Base-by-base conservation (phyloP, 2,888 invertebrate genomes). In the Piscicola geometra region DNA sequence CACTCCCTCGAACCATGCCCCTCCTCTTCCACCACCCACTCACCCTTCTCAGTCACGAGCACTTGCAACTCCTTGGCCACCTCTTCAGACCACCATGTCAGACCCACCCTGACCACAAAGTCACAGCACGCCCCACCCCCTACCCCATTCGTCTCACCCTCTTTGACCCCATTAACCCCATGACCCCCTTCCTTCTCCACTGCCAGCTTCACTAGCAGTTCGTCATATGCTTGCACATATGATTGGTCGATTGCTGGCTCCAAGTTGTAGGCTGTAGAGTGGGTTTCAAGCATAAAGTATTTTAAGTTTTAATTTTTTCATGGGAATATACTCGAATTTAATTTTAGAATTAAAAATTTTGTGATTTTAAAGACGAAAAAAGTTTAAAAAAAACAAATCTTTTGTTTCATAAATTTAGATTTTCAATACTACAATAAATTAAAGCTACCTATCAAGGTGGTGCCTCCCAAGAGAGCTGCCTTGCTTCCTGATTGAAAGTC, bases 401-500 rank as follows among this genome's bases (percentile, higher is more conserved):
- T n/a, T n/a, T n/a, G n/a, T n/a, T n/a, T n/a, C n/a, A n/a, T n/a
- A n/a, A n/a, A n/a, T n/a, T n/a, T n/a, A n/a, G n/a, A n/a, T n/a
- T n/a, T n/a, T n/a, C n/a, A n/a, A n/a, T n/a, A n/a, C n/a, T n/a
- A n/a, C n/a, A 25, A n/a, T 25, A 25, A 56, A 56, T 32, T 35
- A 21, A 3, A 33, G 35, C 64, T 60, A 73, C 73, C 73, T 60
- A 73, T 64, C 1, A 73, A 32, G 36, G 73, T 73, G 25, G 73
- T 73, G n/a, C 73, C 73, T n/a, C 73, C 73, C 32, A 33, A 36
- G 1, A 73, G 12, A n/a, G 73, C 73, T 60, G 73, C 64, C 28
- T 3, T 73, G 25, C 60, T 64, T 5, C 73, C 73, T 28, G 64
- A 60, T 15, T 56, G 25, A 36, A 73, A 73, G 64, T 73, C 73